Evolutionary conservation across 2,888 invertebrate genomes (phyloP), one percentile per base, ranked within the genome.

Genomic region (Rhamnusium bicolor): DNA sequence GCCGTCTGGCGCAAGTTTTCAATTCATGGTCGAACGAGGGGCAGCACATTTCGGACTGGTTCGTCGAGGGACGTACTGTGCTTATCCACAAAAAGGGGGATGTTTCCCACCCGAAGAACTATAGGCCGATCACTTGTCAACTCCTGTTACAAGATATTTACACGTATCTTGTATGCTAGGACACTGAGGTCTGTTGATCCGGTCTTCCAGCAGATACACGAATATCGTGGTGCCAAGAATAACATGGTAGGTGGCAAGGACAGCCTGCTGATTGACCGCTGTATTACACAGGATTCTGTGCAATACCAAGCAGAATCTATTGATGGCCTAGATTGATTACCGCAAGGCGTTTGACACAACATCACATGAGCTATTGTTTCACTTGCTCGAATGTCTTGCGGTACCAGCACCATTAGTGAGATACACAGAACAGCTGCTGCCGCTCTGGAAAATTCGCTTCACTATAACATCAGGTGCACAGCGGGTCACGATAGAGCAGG

Each of bases 331-430:
- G 63, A 19, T 63, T 21, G 63, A 27, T 46, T 63, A 63, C 24
- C 12, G 49, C 8, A 63, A 49, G 49, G 49, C 49, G n/a, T 63
- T 63, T n/a, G 46, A 46, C 8, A 46, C 46, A 46, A 46, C 46
- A 46, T 10, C n/a, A 3, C 46, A 46, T 46, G 46, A 46, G 46
- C 46, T 46, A 2, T 46, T 46, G 10, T n/a, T 46, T 5, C 46
- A 46, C 46, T 46, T 46, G 46, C 3, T 46, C 46, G n/a, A 8
- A 46, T 46, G 46, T 46, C 46, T 46, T 46, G 10, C 46, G 10
- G 46, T 46, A 46, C 46, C 46, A 46, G 46, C n/a, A n/a, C n/a
- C n/a, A n/a, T n/a, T n/a, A n/a, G n/a, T n/a, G n/a, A 46, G 46
- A 46, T 46, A 8, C n/a, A 46, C 8, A 2, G 46, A 46, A 46